These are phyloP conservation scores for Polydesmus complanatus DNA, from an alignment of 2,888 invertebrate genomes.

Conservation along the genomic window DNA sequence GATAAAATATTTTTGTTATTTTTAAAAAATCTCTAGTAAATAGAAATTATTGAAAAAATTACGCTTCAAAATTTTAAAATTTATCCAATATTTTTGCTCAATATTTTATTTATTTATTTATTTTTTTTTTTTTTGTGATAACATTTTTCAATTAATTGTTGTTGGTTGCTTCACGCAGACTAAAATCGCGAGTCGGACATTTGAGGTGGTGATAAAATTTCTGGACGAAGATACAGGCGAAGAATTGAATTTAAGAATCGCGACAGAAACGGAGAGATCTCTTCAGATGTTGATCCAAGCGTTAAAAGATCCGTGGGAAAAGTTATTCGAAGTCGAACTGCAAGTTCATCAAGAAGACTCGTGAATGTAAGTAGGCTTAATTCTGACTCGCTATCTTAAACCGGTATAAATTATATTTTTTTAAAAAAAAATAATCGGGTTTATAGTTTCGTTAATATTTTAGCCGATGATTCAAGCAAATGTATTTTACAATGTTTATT, in stretches of 20 bases:
- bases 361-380: no score
- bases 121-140: neutral
- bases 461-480: no score
- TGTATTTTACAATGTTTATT: no score
- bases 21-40: no score
- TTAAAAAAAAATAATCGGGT: no score
- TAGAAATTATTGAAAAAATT: no score
- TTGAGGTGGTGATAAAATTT: slow-evolving; percentile 13
- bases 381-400: no score
- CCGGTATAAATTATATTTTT: no score
- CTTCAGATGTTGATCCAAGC: slow-evolving; percentile 12
- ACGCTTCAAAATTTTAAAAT: no score
- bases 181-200: neutral
- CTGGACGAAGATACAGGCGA: slow-evolving; percentile 13
- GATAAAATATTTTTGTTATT: no score
- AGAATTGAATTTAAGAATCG: slow-evolving; percentile 9
- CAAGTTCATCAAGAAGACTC: slow-evolving; percentile 1
- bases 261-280: slow-evolving; percentile 12
- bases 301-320: slow-evolving; percentile 16
- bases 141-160: neutral
- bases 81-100: neutral
- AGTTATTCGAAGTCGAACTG: slow-evolving; percentile 12
- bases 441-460: no score
- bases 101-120: neutral
- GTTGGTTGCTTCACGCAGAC: neutral